Percentiles rank a stretch among this genome's conserved stretches.
Conservation (phyloP, 53 echinoderm and acorn worm species). For the Paelopatides confundens region DNA sequence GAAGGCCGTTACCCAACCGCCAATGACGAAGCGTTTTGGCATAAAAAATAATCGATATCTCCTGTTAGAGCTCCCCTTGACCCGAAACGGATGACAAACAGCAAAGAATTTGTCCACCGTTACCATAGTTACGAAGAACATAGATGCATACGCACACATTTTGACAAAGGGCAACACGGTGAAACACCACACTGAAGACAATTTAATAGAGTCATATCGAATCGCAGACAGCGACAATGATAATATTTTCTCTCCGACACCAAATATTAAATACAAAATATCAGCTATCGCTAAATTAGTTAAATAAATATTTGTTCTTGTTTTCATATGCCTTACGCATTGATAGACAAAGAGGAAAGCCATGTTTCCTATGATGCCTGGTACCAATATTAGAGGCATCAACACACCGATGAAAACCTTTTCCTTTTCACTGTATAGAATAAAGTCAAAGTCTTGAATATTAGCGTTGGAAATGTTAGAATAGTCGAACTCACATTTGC, state of each 20-base stretch:
- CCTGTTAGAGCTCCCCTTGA: not conserved
- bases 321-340: conserved; percentile 7
- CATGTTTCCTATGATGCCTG: conserved; percentile 20
- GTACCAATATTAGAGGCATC: conserved; percentile 31
- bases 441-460: not conserved
- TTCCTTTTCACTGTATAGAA: conserved; percentile 1
- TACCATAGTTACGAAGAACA: conserved; percentile 45
- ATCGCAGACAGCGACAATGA: not conserved
- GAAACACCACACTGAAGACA: conserved; percentile 30
- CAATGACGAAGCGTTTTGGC: conserved; percentile 10
- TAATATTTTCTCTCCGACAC: conserved; percentile 39
- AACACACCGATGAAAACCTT: not conserved
- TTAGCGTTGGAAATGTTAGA: not conserved
- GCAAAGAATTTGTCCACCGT: conserved; percentile 46
- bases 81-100: conserved; percentile 36
- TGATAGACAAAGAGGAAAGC: conserved; percentile 31
- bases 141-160: conserved; percentile 39
- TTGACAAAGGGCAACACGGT: conserved; percentile 37
- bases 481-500: not conserved
- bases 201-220: not conserved
- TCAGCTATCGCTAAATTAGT: conserved; percentile 37
- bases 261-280: conserved; percentile 28
- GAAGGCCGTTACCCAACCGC: conserved; percentile 13
- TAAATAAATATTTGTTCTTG: conserved; percentile 41
- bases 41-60: conserved; percentile 14